phyloP scores from a whole-genome alignment of 2,888 invertebrate species.

The Tetragnatha montana region DNA sequence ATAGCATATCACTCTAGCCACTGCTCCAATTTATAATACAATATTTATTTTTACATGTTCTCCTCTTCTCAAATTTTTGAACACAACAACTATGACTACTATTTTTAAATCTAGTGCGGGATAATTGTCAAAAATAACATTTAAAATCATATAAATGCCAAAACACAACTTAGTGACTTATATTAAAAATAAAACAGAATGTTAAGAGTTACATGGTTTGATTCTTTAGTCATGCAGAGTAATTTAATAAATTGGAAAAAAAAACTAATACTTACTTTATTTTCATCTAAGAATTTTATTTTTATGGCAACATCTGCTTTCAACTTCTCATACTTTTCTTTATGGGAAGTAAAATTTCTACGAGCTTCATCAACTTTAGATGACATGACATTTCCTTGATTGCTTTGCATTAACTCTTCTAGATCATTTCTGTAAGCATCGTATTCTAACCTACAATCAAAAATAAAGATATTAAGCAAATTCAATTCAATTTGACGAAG shows the following conservation, averaged over 20 bases:
- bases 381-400: slow-evolving; percentile 78
- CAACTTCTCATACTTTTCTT: slow-evolving; percentile 92
- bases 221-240: not conserved
- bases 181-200: not conserved
- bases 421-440: slow-evolving; percentile 98
- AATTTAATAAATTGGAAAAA: not conserved
- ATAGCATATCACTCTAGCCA: too few relatives aligned
- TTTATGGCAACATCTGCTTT: slow-evolving; percentile 95
- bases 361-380: slow-evolving; percentile 87
- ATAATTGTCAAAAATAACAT: not conserved
- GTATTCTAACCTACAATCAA: slow-evolving; percentile 87
- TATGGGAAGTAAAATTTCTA: slow-evolving; percentile 88
- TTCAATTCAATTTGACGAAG: too few relatives aligned
- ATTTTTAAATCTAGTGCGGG: too few relatives aligned
- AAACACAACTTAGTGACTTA: not conserved
- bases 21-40: too few relatives aligned
- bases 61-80: too few relatives aligned
- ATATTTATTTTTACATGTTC: too few relatives aligned
- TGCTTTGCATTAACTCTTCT: slow-evolving; percentile 84
- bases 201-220: not conserved
- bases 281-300: slow-evolving; percentile 96
- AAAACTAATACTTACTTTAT: slow-evolving; percentile 82
- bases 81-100: too few relatives aligned
- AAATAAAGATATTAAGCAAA: not conserved
- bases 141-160: not conserved